Evolutionary conservation across 1,140 invertebrate genomes (phyloP).

Genomic region (Matsumurasca onukii): DNA sequence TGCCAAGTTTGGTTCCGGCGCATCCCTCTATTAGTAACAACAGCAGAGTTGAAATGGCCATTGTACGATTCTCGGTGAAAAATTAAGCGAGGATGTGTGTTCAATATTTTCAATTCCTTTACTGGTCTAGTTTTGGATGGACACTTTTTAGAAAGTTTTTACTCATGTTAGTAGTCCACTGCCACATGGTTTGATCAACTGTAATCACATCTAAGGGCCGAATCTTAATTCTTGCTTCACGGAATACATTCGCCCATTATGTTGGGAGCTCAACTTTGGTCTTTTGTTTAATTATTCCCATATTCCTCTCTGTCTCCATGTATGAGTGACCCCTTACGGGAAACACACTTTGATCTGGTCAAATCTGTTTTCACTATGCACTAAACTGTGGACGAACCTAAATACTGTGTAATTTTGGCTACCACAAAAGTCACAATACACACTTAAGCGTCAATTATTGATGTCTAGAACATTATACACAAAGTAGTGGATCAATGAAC

Average conservation of each 20-base stretch:
- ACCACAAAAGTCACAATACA: no score
- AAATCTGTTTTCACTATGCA: no score
- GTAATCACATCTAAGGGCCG: not conserved
- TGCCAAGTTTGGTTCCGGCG: conserved; percentile 12
- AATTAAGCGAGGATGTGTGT: no score
- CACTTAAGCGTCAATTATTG: no score
- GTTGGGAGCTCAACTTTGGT: conserved; percentile 15
- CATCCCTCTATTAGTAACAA: not conserved
- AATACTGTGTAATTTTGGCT: no score
- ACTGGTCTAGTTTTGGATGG: not conserved
- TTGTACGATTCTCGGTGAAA: not conserved
- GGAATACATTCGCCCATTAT: conserved; percentile 1
- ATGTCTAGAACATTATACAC: no score
- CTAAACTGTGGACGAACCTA: no score
- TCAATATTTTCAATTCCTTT: no score
- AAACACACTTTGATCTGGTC: no score
- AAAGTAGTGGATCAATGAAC: no score
- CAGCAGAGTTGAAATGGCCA: not conserved
- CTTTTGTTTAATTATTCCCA: conserved; percentile 4
- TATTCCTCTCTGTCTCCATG: conserved; percentile 12
- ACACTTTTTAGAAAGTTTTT: conserved; percentile 6
- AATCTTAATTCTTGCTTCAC: not conserved
- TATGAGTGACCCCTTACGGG: not conserved
- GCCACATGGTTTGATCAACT: conserved; percentile 12
- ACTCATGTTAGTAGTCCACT: not conserved